Evolutionary conservation across 2,797 vertebrate genomes (phyloP).

Genomic region (Sternarchorhynchus goeldii): DNA sequence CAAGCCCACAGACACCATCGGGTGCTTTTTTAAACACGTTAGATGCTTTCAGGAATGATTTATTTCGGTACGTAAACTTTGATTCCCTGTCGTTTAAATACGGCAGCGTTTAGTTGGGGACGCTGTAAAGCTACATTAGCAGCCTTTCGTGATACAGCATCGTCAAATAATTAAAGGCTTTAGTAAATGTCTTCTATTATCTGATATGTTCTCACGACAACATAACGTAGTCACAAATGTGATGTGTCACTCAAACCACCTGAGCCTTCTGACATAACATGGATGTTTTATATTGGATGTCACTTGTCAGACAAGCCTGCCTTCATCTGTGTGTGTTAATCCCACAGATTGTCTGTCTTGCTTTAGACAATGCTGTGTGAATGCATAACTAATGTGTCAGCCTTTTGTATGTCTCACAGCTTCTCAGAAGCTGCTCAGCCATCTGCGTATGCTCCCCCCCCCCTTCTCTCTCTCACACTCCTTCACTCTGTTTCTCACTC

Average conservation of each 20-base stretch:
- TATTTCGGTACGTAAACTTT: too few species aligned
- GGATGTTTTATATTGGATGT: conserved; percentile 49
- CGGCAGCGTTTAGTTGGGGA: not conserved
- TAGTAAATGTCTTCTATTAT: conserved; percentile 25
- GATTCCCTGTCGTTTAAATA: too few species aligned
- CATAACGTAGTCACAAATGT: conserved; percentile 28
- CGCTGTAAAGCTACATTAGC: not conserved
- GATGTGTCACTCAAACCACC: conserved; percentile 42
- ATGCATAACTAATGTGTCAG: conserved; percentile 51
- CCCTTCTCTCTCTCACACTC: conserved; percentile 18
- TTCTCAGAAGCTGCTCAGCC: conserved; percentile 71
- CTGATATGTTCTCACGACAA: conserved; percentile 17
- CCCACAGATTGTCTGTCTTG: conserved; percentile 48
- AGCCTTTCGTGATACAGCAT: not conserved
- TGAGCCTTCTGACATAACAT: conserved; percentile 48
- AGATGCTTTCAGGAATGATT: not conserved
- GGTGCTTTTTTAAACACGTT: not conserved
- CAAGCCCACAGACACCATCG: not conserved
- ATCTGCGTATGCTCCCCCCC: conserved; percentile 64
- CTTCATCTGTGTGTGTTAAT: conserved; percentile 45
- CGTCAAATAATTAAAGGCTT: not conserved
- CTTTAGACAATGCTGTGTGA: conserved; percentile 46
- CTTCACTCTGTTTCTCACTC: conserved; percentile 47
- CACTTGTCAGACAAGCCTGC: conserved; percentile 48
- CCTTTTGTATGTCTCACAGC: conserved; percentile 50